These are phyloP conservation scores for Sapajus apella DNA, from an alignment of 2,113 vertebrate genomes.

Conservation along the genomic window DNA sequence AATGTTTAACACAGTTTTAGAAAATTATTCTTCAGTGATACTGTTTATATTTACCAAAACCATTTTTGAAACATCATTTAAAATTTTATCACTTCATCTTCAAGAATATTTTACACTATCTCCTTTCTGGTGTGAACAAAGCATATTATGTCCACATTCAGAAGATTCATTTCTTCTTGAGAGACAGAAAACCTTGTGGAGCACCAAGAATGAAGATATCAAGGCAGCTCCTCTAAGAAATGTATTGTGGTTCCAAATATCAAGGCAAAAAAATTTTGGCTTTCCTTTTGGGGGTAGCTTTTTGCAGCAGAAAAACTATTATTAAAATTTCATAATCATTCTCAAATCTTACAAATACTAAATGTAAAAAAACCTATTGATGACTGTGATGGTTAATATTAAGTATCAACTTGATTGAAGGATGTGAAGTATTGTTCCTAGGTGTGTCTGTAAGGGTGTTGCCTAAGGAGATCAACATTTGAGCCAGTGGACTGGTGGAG, in stretches of 20 bases:
- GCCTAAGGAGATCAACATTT: no score
- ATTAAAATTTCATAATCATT: constrained; percentile 8
- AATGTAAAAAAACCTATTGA: neutral
- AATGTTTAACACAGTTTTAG: neutral
- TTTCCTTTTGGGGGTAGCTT: neutral
- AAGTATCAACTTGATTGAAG: no score
- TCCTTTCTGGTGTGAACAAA: neutral
- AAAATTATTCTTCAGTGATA: neutral
- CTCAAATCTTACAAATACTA: neutral
- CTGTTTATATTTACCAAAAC: neutral
- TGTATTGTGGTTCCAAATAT: neutral
- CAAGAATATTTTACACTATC: neutral
- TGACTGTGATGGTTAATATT: neutral
- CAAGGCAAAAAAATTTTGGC: neutral
- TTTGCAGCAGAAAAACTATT: neutral
- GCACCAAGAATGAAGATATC: neutral
- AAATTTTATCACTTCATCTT: neutral
- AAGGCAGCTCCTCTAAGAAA: neutral
- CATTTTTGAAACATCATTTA: neutral
- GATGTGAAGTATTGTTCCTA: no score
- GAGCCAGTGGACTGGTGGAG: no score
- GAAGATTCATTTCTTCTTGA: neutral
- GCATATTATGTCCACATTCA: neutral
- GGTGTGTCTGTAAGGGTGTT: no score
- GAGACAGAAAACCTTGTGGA: neutral